Evolutionary conservation across 1,140 invertebrate species (phyloP), one percentile per base, ranked within the genome.

Genomic region (Trissolcus basalis): DNA sequence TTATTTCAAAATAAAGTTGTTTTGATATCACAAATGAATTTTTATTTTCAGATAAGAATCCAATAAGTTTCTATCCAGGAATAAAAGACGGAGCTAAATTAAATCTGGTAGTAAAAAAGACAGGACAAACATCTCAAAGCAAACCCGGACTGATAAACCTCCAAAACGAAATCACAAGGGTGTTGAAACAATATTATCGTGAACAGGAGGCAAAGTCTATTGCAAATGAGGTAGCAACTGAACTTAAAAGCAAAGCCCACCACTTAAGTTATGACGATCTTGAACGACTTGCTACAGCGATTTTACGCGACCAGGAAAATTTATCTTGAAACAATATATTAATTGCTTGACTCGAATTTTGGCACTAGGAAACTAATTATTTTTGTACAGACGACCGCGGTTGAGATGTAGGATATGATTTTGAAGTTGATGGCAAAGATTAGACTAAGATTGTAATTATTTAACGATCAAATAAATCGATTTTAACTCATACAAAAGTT

Each of bases 201-300:
- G 83, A 88, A 47, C 67, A 83, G 0, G 85, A 87, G 51, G 86
- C 87, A 13, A 81, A 86, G 53, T 83, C 80, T 45, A 88, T 89
- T 82, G 80, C 83, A 27, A 86, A 83, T 32, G 84, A 88, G 75
- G 60, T 86, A 19, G 80, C 86, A 45, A 88, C 87, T 56, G 83
- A 87, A 47, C 70, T 89, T 13, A 84, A 85, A 61, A 84, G 74
- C 16, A 88, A 88, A 85, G 86, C 86, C 35, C 83, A 88, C 61
- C 78, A 76, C 43, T 59, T 88, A 45, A 89, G 83, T 78, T 88
- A 83, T 33, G 87, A 89, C 50, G 88, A 89, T 60, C 54, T 89
- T 73, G 88, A 89, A 65, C 84, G 87, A 84, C 79, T 89, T 80
- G 88, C 88, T 1, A 89, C 87, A 5, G 85, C 85, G 14, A 63